Evolutionary conservation across 1,140 invertebrate genomes (phyloP), one percentile per base, ranked within the genome.

Genomic region (Atta colombica): DNA sequence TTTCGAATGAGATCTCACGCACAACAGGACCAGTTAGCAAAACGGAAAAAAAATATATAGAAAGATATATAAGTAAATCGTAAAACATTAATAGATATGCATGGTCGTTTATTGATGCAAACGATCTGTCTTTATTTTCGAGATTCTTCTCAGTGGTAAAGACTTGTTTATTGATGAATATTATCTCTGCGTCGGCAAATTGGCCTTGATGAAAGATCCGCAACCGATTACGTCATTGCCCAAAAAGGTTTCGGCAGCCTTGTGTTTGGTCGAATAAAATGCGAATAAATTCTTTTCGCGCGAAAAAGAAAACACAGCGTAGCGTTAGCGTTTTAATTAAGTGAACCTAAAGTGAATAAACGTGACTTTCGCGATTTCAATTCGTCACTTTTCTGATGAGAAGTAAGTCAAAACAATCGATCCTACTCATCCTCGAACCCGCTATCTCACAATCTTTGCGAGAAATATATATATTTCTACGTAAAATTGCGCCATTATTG

Each of bases 81-180:
- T 12, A 16, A 60, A 45, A 6, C 3, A n/a, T 45, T 49, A 28
- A 3, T 45, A 45, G 35, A 25, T 25, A n/a, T 31, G 53, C 39
- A 35, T 21, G 7, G 25, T 35, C 39, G 21, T 80, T 71, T 81
- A 71, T 71, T 45, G 51, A 71, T 81, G 16, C 21, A 71, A 25
- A 71, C 65, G 66, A 60, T 74, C 16, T 51, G 68, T 55, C 66
- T 74, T 45, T 16, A 8, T 82, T 74, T 82, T 60, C 55, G 25
- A 21, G 6, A 74, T 74, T 84, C 12, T n/a, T n/a, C 10, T 58
- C 39, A 12, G 10, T 51, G 39, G 75, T 84, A 61, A 61, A 72
- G 80, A 74, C 39, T 75, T 84, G 39, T 84, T 84, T 84, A 61
- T 75, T 84, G 39, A 61, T 16, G 55, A 75, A 21, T 75, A 84